These are phyloP conservation scores for Aleiodes sp. DNA, from an alignment of 1,140 invertebrate species.

Conservation along the genomic window DNA sequence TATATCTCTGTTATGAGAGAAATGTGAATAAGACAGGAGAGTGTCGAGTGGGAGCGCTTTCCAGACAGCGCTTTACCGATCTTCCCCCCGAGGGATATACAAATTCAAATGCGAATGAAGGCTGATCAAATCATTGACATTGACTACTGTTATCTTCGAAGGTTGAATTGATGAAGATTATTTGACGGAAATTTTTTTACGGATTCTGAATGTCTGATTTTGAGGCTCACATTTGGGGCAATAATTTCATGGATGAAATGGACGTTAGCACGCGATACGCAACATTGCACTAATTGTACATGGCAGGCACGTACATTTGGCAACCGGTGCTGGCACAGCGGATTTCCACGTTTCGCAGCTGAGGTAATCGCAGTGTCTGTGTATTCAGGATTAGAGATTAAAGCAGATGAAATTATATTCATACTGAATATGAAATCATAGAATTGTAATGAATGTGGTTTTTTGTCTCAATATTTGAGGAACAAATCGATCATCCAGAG, in stretches of 20 bases:
- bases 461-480: conserved; percentile 41
- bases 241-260: conserved; percentile 21
- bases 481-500: conserved; percentile 21
- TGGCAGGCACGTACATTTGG: conserved; percentile 25
- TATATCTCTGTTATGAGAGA: too few relatives aligned
- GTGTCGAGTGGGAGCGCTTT: too few relatives aligned
- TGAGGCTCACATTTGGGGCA: not conserved
- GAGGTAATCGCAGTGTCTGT: not conserved
- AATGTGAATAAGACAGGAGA: too few relatives aligned
- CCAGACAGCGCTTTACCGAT: too few relatives aligned
- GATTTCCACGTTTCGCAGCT: not conserved
- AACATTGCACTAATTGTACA: conserved; percentile 21
- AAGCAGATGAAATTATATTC: not conserved
- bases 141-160: too few relatives aligned
- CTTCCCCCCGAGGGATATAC: too few relatives aligned
- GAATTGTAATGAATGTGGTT: conserved; percentile 31
- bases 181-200: too few relatives aligned
- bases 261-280: conserved; percentile 16
- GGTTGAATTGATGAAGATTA: too few relatives aligned
- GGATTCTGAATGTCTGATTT: too few relatives aligned
- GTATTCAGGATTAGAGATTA: not conserved
- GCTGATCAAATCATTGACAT: too few relatives aligned
- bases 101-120: too few relatives aligned
- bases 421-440: not conserved
- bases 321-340: conserved; percentile 22